A percentile compares a stretch with the other conserved stretches of the same genome.
phyloP scores from a whole-genome alignment of 2,797 vertebrate species.

The Platyrinchus mystaceus region DNA sequence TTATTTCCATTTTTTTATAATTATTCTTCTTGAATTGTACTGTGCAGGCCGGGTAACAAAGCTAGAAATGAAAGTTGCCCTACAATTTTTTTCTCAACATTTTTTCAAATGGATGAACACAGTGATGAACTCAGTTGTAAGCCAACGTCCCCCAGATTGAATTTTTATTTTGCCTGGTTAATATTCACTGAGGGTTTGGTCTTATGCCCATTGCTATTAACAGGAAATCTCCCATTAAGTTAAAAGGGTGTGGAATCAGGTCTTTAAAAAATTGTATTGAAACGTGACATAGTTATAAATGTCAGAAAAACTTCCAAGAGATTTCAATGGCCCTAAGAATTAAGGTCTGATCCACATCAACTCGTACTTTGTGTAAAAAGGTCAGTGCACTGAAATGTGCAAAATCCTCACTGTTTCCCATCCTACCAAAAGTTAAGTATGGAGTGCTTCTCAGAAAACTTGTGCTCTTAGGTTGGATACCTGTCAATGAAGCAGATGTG shows the following conservation, averaged over 20 bases:
- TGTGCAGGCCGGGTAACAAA: background rate
- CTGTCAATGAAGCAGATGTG: background rate
- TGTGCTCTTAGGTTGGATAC: background rate
- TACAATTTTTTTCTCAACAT: background rate
- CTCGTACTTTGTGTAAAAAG: background rate
- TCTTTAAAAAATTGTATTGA: background rate
- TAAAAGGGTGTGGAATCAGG: background rate
- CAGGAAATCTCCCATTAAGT: background rate
- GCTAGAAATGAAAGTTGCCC: background rate
- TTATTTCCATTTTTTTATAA: background rate
- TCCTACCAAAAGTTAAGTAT: background rate
- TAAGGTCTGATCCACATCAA: background rate
- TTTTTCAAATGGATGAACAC: background rate
- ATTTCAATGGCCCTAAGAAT: background rate
- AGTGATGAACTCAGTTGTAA: background rate
- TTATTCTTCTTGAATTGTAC: background rate
- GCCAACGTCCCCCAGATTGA: background rate
- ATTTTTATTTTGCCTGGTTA: background rate
- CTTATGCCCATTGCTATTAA: background rate
- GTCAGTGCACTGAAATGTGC: fast-evolving
- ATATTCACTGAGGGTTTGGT: background rate
- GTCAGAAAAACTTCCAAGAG: background rate
- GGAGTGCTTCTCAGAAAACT: background rate
- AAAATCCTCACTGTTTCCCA: background rate
- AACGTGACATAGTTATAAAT: background rate